Evolutionary conservation across 1,140 invertebrate genomes (phyloP).

Genomic region (Diploscapter pachys): DNA sequence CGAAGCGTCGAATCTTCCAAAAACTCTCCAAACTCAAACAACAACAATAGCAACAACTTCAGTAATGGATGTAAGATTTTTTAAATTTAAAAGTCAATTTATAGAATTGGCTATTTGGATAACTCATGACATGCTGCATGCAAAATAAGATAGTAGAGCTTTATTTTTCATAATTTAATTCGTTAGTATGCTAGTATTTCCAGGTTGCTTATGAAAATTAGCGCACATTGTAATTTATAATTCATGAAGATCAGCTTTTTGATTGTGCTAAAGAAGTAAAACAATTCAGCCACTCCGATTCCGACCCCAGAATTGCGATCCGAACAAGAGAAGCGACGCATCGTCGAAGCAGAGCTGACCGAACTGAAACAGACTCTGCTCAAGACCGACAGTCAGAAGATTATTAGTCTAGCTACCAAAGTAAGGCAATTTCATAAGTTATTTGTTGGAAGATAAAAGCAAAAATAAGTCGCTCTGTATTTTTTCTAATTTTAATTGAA

Average conservation of each 20-base stretch:
- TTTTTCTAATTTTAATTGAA: too few species aligned
- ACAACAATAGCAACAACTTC: conserved; percentile 5
- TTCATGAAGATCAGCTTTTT: too few species aligned
- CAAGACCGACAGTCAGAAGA: conserved; percentile 54
- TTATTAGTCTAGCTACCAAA: conserved; percentile 54
- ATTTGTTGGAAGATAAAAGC: background rate
- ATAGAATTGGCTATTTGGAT: background rate
- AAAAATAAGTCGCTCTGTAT: too few species aligned
- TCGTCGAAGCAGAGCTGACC: conserved; percentile 45
- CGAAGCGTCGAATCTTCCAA: conserved; percentile 16
- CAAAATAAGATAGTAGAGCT: background rate
- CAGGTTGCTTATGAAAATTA: too few species aligned
- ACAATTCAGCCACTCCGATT: conserved; percentile 34
- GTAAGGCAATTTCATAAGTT: conserved; percentile 2
- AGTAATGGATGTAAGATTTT: conserved; percentile 18
- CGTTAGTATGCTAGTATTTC: conserved; percentile 13
- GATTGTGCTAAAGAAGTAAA: too few species aligned
- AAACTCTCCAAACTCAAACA: too few species aligned
- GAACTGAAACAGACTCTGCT: conserved; percentile 54
- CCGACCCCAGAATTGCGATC: conserved; percentile 38
- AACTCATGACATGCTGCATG: background rate
- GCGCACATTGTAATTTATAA: too few species aligned
- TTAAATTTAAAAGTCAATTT: background rate
- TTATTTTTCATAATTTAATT: conserved; percentile 16
- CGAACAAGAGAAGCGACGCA: conserved; percentile 46